These are phyloP conservation scores for Ernsta delagoae DNA, from an alignment of 2,888 invertebrate genomes.

Conservation along the genomic window DNA sequence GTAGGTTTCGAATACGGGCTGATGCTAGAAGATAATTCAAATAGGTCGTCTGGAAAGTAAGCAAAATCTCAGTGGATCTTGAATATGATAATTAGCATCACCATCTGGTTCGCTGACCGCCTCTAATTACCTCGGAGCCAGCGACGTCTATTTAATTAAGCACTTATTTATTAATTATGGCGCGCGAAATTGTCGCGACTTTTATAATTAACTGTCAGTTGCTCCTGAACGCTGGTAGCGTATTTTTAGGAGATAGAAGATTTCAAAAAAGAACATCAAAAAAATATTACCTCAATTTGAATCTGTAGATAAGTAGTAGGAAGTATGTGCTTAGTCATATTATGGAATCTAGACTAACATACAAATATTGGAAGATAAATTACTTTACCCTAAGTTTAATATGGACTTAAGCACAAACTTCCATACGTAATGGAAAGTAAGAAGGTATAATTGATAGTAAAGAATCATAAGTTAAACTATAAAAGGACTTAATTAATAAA, in stretches of 20 bases:
- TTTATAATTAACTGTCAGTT: conserved; percentile 21
- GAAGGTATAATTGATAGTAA: no score
- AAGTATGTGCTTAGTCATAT: no score
- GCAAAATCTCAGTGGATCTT: conserved; percentile 1
- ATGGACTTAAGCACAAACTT: no score
- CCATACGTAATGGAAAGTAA: no score
- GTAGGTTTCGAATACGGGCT: no score
- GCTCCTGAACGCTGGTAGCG: background rate
- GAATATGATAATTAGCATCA: conserved; percentile 8
- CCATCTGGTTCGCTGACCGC: conserved; percentile 25
- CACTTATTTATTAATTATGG: conserved; percentile 21
- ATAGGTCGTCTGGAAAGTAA: background rate
- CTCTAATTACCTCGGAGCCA: conserved; percentile 21
- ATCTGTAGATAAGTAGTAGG: no score
- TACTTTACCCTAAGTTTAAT: no score
- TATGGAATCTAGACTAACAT: no score
- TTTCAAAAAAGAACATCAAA: background rate
- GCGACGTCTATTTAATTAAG: conserved; percentile 33
- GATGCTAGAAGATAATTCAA: background rate
- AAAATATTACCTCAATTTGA: no score
- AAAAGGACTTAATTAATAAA: no score
- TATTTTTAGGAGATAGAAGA: background rate
- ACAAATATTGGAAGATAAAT: no score
- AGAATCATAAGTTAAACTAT: no score
- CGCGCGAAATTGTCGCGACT: conserved; percentile 18